A percentile compares a stretch with the other conserved stretches of the same genome.
These are phyloP conservation scores for Pogona vitticeps DNA, from an alignment of 2,113 vertebrate species.

Conservation along the genomic window DNA sequence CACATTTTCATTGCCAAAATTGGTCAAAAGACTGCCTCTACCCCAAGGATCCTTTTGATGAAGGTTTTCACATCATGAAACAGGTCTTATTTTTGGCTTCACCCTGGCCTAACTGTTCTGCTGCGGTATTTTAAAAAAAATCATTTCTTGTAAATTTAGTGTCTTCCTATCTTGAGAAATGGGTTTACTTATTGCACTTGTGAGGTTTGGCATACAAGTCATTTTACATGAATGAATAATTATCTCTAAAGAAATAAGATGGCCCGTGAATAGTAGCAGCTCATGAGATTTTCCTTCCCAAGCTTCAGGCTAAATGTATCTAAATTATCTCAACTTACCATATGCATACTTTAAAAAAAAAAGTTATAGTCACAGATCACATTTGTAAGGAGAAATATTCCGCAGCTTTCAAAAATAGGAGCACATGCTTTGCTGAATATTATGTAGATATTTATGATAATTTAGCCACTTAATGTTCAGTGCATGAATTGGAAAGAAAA, in stretches of 20 bases:
- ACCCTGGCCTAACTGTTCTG: background rate
- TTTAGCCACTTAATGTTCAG: background rate
- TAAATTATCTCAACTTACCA: slow-evolving; percentile 6
- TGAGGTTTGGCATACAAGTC: background rate
- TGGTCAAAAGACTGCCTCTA: background rate
- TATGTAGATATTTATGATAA: background rate
- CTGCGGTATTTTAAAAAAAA: background rate
- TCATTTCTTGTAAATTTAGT: background rate
- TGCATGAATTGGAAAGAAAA: background rate
- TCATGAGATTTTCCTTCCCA: background rate
- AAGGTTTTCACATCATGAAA: background rate
- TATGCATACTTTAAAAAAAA: background rate
- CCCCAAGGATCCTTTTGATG: background rate
- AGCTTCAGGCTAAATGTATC: background rate
- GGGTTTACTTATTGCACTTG: slow-evolving; percentile 1
- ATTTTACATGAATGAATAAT: slow-evolving; percentile 17
- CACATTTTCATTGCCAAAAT: background rate
- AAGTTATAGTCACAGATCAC: background rate
- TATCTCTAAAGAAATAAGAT: background rate
- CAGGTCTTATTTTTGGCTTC: background rate
- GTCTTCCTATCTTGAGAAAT: background rate
- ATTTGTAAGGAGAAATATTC: background rate
- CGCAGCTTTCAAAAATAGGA: background rate
- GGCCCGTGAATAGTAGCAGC: background rate
- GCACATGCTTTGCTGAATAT: background rate